A percentile compares a stretch with the other conserved stretches of the same genome.
phyloP scores from a whole-genome alignment of 2,888 invertebrate genomes.

The Zygaena filipendulae region DNA sequence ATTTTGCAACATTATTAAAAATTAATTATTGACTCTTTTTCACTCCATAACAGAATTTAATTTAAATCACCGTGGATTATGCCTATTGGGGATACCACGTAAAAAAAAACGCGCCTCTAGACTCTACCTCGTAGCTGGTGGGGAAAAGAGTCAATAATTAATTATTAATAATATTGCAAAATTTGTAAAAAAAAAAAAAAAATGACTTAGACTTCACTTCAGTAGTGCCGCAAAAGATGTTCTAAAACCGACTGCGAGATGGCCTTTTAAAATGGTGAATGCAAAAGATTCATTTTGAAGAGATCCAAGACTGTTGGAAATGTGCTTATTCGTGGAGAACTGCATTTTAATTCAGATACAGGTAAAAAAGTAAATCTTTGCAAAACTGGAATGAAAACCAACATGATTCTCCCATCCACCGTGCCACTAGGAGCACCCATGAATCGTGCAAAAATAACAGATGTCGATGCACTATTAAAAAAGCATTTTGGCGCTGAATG shows the following conservation, averaged over 20 bases:
- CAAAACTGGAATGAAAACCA: slow-evolving; percentile 2
- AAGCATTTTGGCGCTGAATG: slow-evolving; percentile 1
- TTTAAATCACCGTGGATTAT: no score
- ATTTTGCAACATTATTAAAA: no score
- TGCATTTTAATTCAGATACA: slow-evolving; percentile 17
- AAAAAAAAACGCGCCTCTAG: no score
- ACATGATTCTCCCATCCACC: slow-evolving; percentile 1
- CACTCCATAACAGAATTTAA: no score
- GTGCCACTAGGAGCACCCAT: neutral
- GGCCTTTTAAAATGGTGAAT: slow-evolving; percentile 16
- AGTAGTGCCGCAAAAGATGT: slow-evolving; percentile 13
- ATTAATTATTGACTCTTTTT: no score
- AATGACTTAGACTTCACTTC: no score
- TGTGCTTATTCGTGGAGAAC: slow-evolving; percentile 17
- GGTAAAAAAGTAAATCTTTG: slow-evolving; percentile 14
- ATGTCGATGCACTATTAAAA: neutral
- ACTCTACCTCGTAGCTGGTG: no score
- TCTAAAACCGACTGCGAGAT: slow-evolving; percentile 16
- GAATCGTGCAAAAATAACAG: neutral
- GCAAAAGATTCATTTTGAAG: slow-evolving; percentile 16
- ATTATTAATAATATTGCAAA: no score
- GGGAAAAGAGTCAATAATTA: no score
- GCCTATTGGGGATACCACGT: no score
- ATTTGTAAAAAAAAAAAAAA: no score
- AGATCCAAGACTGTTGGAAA: slow-evolving; percentile 18